Evolutionary conservation across 2,888 invertebrate genomes (phyloP).

Genomic region (Amphiduros pacificus): DNA sequence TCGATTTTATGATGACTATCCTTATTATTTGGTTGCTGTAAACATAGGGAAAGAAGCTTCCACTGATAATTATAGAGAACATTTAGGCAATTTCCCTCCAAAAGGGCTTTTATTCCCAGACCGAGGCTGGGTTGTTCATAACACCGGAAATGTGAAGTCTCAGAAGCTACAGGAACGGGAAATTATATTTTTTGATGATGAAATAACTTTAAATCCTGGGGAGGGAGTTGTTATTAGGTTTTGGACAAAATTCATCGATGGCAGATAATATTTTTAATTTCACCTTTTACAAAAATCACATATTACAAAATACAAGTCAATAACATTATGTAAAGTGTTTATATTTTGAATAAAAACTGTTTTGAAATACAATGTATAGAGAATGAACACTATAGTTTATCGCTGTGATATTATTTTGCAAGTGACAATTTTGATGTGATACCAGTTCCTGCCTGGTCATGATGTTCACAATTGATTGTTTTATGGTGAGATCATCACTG

Average conservation of each 20-base stretch:
- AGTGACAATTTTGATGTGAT: no score
- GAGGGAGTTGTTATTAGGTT: constrained; percentile 12
- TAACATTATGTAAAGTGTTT: no score
- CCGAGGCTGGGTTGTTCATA: constrained; percentile 1
- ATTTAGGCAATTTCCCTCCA: constrained; percentile 4
- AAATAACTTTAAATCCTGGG: constrained; percentile 7
- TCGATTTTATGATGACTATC: not conserved
- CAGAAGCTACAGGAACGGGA: not conserved
- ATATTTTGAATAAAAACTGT: no score
- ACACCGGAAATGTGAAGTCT: not conserved
- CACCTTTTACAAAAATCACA: no score
- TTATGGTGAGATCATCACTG: no score
- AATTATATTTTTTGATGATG: not conserved
- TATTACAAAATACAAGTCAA: no score
- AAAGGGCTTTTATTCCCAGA: constrained; percentile 3
- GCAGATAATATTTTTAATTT: no score
- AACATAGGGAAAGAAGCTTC: constrained; percentile 6
- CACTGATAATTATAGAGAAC: constrained; percentile 1
- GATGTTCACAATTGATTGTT: no score
- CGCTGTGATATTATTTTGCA: no score
- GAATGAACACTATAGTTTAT: no score
- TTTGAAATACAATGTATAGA: no score
- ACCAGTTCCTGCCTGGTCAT: no score
- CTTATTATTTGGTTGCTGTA: constrained; percentile 8
- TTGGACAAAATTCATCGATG: constrained; percentile 8